A percentile compares a stretch with the other conserved stretches of the same genome.
phyloP scores from a whole-genome alignment of 2,888 invertebrate genomes.

The Hirudinaria manillensis region DNA sequence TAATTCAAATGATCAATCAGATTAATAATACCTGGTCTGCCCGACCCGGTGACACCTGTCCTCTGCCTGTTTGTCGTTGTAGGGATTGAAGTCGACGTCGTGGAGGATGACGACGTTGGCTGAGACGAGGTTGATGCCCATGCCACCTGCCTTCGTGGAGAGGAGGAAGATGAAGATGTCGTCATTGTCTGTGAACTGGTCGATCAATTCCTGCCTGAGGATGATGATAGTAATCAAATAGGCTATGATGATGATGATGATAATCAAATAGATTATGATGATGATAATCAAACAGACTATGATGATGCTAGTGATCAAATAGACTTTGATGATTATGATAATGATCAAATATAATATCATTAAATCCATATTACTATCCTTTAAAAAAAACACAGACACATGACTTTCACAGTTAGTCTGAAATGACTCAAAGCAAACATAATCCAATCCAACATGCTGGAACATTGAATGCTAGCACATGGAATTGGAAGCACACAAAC shows the following conservation, averaged over 20 bases:
- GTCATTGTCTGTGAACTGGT: conserved; percentile 72
- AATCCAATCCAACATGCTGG: too few relatives aligned
- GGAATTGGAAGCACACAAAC: not conserved
- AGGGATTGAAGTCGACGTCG: conserved; percentile 95
- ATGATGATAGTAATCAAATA: conserved; percentile 40
- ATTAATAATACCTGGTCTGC: conserved; percentile 57
- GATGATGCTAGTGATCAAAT: conserved; percentile 12
- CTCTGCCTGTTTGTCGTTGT: conserved; percentile 93
- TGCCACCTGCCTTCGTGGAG: conserved; percentile 81
- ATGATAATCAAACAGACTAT: not conserved
- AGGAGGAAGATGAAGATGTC: conserved; percentile 81
- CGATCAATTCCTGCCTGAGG: conserved; percentile 78
- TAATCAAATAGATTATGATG: not conserved
- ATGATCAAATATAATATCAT: not conserved
- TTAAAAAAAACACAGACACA: too few relatives aligned
- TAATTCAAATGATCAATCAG: too few relatives aligned
- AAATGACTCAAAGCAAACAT: too few relatives aligned
- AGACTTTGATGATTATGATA: conserved; percentile 8
- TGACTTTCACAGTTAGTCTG: too few relatives aligned
- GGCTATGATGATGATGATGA: not conserved
- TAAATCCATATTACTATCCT: too few relatives aligned
- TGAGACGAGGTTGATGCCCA: conserved; percentile 58
- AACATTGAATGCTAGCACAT: not conserved
- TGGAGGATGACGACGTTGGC: conserved; percentile 93
- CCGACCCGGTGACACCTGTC: conserved; percentile 70